A percentile compares a stretch with the other conserved stretches of the same genome.
phyloP scores from a whole-genome alignment of 1,140 invertebrate species.

The Leptinotarsa defecta region DNA sequence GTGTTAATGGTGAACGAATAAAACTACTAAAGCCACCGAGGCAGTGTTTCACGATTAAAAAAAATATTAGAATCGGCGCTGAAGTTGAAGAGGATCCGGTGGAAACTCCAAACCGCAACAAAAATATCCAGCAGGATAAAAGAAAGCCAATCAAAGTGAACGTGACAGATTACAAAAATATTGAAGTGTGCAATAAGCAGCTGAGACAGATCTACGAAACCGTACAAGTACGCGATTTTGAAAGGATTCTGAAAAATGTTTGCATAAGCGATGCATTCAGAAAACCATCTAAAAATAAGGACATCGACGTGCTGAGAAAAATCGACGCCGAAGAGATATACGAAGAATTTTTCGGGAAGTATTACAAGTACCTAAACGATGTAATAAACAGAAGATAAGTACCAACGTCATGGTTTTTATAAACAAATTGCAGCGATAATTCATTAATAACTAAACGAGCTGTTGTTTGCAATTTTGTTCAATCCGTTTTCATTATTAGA shows the following conservation, averaged over 20 bases:
- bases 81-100: conserved; percentile 20
- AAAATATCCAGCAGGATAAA: neutral
- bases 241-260: conserved; percentile 41
- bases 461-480: conserved; percentile 27
- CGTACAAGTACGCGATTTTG: conserved; percentile 44
- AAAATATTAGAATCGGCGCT: conserved; percentile 18
- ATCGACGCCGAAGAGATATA: conserved; percentile 34
- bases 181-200: conserved; percentile 34
- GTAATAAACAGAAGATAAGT: conserved; percentile 24
- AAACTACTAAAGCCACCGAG: conserved; percentile 9
- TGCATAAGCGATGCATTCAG: conserved; percentile 24
- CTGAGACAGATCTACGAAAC: conserved; percentile 44
- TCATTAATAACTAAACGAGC: conserved; percentile 31
- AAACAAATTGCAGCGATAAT: conserved; percentile 28
- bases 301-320: conserved; percentile 19
- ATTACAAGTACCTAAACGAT: conserved; percentile 37
- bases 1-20: conserved; percentile 15
- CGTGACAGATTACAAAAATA: conserved; percentile 33
- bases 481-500: conserved; percentile 17
- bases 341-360: conserved; percentile 41
- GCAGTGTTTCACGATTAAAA: conserved; percentile 11
- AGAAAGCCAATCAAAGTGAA: conserved; percentile 23
- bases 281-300: conserved; percentile 12
- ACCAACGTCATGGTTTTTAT: conserved; percentile 14
- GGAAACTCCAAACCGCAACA: neutral